Evolutionary conservation across 2,888 invertebrate species (phyloP).

Genomic region (Parnassius apollo): DNA sequence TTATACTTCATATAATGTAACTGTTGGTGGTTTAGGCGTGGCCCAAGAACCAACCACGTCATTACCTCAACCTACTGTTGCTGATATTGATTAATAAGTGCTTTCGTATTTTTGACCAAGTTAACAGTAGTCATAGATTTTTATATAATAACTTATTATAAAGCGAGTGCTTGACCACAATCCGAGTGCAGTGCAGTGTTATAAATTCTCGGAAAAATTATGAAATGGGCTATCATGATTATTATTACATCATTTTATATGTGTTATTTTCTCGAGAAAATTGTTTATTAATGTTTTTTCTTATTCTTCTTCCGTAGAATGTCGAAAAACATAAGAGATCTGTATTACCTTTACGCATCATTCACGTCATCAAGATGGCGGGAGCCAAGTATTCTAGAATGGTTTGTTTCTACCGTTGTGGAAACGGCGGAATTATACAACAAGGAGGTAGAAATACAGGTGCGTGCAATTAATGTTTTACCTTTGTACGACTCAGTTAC

Average conservation of each 20-base stretch:
- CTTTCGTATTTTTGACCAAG: too few relatives aligned
- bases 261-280: neutral
- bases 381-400: constrained; percentile 45
- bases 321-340: neutral
- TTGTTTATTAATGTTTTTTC: neutral
- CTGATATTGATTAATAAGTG: too few relatives aligned
- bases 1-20: too few relatives aligned
- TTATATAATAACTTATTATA: too few relatives aligned
- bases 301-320: neutral
- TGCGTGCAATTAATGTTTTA: neutral
- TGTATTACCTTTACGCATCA: neutral
- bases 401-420: constrained; percentile 43
- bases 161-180: too few relatives aligned
- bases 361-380: constrained; percentile 41
- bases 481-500: neutral
- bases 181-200: neutral
- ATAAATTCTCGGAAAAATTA: neutral
- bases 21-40: too few relatives aligned
- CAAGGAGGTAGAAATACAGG: neutral
- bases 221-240: neutral
- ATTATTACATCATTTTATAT: neutral
- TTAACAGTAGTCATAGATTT: neutral
- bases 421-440: constrained; percentile 8
- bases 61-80: neutral
- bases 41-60: constrained; percentile 23